Base-by-base conservation (phyloP, 92 coral and sea anemone genomes). In the Epizoanthus stellaris region DNA sequence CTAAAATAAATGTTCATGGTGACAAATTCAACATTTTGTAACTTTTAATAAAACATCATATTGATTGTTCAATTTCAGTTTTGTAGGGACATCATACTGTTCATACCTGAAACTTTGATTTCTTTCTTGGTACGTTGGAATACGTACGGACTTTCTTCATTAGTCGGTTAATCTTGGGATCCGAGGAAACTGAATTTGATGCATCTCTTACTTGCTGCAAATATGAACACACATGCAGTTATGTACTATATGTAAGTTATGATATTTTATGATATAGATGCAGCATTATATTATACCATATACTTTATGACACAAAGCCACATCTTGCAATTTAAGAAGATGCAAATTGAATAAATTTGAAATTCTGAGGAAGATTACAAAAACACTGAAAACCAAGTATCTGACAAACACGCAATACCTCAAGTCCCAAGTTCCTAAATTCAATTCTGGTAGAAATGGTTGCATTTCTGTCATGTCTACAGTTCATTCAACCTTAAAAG, bases 101-200 rank as follows among this genome's bases (percentile, higher is more conserved):
- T 38, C 85, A 53, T 88, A 96, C 99, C 95, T 95, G 95, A 68
- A 96, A 96, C 85, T 96, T 96, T 10, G 94, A 92, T 86, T 91
- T 95, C 73, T 96, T 96, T 57, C 99, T 90, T 67, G 99, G 99
- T 54, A 96, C 87, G 77, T 96, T 96, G 34, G 95, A 79, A 68
- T 96, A 95, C 53, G 94, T 82, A 30, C 87, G 88, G 57, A 96
- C 88, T 81, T 81, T 91, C 36, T 91, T 92, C 82, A 96, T 86
- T 23, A 95, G 86, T 62, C 73, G 77, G 77, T 85, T 83, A 4
- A 96, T 85, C 76, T 90, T 87, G 2, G 99, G 99, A 84, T 93
- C 94, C 19, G 75, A 75, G 21, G 71, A 61, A 4, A 64, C 87
- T 79, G 93, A 61, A 68, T 82, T 70, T 61, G 90, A 70, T 19